Conservation (phyloP, 2,888 invertebrate genomes). For the Synanthedon tipuliformis region DNA sequence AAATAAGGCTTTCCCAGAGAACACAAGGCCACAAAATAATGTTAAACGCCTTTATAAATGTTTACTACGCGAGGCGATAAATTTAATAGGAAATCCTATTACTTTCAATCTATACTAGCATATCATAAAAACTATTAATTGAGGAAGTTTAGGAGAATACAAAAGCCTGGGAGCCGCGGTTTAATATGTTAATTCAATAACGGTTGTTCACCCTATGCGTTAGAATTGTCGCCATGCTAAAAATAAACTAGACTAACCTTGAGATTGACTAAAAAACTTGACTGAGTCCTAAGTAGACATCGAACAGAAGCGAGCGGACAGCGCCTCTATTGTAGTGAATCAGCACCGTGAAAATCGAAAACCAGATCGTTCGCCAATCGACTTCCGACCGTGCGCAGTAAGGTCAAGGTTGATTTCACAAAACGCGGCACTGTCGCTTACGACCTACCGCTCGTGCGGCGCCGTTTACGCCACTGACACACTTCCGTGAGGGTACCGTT, state of each 20-base stretch:
- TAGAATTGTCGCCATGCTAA: neutral
- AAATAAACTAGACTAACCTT: slow-evolving; percentile 31
- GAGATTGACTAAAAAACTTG: slow-evolving; percentile 60
- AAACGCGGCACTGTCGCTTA: slow-evolving; percentile 25
- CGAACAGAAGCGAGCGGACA: slow-evolving; percentile 38
- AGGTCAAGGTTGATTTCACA: slow-evolving; percentile 55
- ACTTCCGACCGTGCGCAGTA: slow-evolving; percentile 27
- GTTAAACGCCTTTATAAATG: too few relatives aligned
- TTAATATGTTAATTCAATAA: neutral
- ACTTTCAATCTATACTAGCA: neutral
- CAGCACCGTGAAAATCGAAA: slow-evolving; percentile 68
- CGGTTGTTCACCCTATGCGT: neutral
- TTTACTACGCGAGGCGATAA: neutral
- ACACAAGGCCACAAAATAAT: too few relatives aligned
- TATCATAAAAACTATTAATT: neutral
- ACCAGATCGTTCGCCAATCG: slow-evolving; percentile 26
- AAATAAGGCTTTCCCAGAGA: too few relatives aligned
- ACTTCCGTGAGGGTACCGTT: slow-evolving; percentile 68
- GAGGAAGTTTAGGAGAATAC: neutral
- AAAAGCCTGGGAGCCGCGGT: neutral
- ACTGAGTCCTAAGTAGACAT: slow-evolving; percentile 36
- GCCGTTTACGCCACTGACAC: slow-evolving; percentile 65
- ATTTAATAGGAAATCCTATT: neutral
- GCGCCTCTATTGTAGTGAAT: slow-evolving; percentile 54
- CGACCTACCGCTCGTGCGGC: slow-evolving; percentile 33